A percentile compares a stretch with the other conserved stretches of the same genome.
phyloP scores from a whole-genome alignment of 2,113 vertebrate species.

The Cichladusa arquata region DNA sequence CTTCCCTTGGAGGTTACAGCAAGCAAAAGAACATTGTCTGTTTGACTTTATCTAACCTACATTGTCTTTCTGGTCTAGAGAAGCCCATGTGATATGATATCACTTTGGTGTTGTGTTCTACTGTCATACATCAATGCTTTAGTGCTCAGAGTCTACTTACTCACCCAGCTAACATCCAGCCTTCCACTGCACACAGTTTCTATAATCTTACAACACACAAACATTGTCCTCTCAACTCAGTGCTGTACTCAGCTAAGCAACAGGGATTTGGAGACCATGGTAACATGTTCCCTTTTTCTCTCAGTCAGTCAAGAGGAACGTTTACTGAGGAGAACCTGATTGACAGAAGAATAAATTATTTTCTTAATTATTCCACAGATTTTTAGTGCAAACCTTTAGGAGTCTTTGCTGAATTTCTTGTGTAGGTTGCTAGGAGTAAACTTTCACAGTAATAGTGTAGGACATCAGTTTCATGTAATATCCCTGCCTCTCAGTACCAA shows the following conservation, averaged over 20 bases:
- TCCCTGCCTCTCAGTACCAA: neutral
- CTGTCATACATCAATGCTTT: neutral
- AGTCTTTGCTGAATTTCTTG: neutral
- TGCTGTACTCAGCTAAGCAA: neutral
- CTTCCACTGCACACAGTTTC: neutral
- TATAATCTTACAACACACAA: neutral
- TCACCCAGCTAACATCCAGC: neutral
- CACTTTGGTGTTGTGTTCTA: neutral
- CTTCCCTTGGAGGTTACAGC: neutral
- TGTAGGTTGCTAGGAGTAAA: neutral
- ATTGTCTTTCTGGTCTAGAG: neutral
- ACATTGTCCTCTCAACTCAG: neutral
- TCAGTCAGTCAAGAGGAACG: neutral
- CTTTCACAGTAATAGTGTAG: neutral
- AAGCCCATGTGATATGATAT: neutral
- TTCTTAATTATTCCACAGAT: neutral
- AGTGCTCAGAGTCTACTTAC: slow-evolving; percentile 11
- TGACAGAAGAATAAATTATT: neutral
- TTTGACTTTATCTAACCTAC: neutral
- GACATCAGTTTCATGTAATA: neutral
- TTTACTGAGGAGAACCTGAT: neutral
- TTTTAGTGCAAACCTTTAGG: neutral
- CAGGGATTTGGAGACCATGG: neutral
- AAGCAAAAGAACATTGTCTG: neutral
- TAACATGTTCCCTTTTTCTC: neutral